phyloP scores from a whole-genome alignment of 2,888 invertebrate genomes.

The Tetranychus piercei region DNA sequence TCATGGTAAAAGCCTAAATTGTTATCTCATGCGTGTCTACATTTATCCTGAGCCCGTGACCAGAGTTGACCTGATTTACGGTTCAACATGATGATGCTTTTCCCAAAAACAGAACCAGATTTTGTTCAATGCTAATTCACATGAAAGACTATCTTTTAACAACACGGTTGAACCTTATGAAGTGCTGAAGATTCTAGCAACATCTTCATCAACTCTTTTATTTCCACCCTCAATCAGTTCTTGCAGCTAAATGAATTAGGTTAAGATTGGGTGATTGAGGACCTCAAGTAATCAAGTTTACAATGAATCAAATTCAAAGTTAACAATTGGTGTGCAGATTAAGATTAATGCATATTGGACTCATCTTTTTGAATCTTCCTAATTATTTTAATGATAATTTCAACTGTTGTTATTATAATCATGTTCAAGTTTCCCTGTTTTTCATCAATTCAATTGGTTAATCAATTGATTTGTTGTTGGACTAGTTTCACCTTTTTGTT shows the following conservation, averaged over 20 bases:
- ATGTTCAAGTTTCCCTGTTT: too few relatives aligned
- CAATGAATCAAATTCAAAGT: neutral
- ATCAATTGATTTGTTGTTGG: too few relatives aligned
- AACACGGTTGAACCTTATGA: neutral
- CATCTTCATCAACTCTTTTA: neutral
- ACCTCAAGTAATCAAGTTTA: neutral
- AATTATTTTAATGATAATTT: too few relatives aligned
- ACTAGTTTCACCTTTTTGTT: too few relatives aligned
- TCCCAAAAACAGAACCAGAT: neutral
- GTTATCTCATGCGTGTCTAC: slow-evolving; percentile 1
- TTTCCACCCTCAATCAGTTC: neutral
- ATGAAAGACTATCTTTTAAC: neutral
- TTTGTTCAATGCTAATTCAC: neutral
- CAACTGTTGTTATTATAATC: too few relatives aligned
- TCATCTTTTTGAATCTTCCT: too few relatives aligned
- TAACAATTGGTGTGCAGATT: neutral
- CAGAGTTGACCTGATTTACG: slow-evolving; percentile 1
- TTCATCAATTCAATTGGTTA: too few relatives aligned
- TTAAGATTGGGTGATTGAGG: neutral
- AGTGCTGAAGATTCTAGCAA: neutral
- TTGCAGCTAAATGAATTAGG: neutral
- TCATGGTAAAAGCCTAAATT: neutral
- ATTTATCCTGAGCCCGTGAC: neutral
- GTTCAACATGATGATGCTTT: neutral
- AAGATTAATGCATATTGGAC: neutral